phyloP scores from a whole-genome alignment of 1,140 invertebrate genomes.

The Philotrypesis tridentata region DNA sequence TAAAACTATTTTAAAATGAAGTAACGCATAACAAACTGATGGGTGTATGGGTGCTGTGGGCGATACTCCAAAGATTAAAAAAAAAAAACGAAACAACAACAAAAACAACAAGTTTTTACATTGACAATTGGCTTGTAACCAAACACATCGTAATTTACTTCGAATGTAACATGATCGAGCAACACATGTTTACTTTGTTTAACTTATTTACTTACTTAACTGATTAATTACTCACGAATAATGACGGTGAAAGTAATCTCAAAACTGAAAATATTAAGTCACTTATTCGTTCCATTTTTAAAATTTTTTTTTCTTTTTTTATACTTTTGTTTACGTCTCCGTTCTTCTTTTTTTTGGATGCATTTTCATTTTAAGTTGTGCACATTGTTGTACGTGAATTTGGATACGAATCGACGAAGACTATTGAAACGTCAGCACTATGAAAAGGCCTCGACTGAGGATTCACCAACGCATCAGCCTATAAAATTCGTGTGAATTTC shows the following conservation, averaged over 20 bases:
- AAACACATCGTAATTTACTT: constrained; percentile 4
- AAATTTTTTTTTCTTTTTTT: no score
- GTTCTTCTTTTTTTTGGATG: not conserved
- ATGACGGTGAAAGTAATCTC: not conserved
- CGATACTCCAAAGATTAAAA: no score
- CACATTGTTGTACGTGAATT: not conserved
- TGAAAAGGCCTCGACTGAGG: not conserved
- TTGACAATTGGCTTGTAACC: constrained; percentile 29
- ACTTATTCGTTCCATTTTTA: not conserved
- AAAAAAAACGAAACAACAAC: constrained; percentile 31
- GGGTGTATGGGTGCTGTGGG: constrained; percentile 54
- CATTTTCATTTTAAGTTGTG: constrained; percentile 9
- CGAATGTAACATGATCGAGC: not conserved
- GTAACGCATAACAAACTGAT: constrained; percentile 47
- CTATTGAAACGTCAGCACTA: not conserved
- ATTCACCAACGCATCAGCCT: not conserved
- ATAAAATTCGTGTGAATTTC: constrained; percentile 15
- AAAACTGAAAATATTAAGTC: not conserved
- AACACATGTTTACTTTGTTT: not conserved
- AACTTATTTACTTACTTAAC: constrained; percentile 19
- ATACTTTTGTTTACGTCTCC: not conserved
- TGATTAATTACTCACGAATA: constrained; percentile 5
- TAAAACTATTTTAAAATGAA: constrained; percentile 40
- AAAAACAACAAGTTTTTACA: constrained; percentile 7
- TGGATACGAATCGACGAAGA: not conserved